A percentile compares a stretch with the other conserved stretches of the same genome.
Conservation (phyloP, 1,140 invertebrate genomes). For the Nixonia krombeini region DNA sequence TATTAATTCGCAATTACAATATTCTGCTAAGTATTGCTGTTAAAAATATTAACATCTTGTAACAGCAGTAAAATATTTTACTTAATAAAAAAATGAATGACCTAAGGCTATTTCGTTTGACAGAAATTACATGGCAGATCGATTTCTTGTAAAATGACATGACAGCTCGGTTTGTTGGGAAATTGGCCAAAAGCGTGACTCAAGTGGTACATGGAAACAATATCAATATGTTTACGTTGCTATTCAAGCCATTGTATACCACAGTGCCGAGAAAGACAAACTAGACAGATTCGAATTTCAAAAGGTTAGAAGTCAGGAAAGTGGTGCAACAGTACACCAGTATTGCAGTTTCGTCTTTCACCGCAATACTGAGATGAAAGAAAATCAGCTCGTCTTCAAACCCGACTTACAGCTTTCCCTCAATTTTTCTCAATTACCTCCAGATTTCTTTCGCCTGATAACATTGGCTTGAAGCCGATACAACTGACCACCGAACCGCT, state of each 20-base stretch:
- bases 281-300: conserved; percentile 13
- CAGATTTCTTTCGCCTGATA: not conserved
- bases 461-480: not conserved
- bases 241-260: too few relatives aligned
- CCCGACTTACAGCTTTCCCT: conserved; percentile 3
- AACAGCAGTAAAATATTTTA: too few relatives aligned
- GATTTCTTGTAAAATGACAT: too few relatives aligned
- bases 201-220: not conserved
- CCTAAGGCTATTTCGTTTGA: too few relatives aligned
- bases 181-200: not conserved
- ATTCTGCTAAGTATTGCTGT: too few relatives aligned
- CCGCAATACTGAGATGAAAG: conserved; percentile 20
- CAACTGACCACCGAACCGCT: too few relatives aligned
- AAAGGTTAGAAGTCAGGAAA: conserved; percentile 29
- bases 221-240: not conserved
- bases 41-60: too few relatives aligned
- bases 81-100: too few relatives aligned
- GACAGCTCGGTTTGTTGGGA: too few relatives aligned
- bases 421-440: conserved; percentile 13
- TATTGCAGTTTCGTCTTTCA: conserved; percentile 29
- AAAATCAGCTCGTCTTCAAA: conserved; percentile 15
- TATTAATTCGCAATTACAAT: too few relatives aligned
- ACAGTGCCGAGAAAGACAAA: conserved; percentile 10
- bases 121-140: too few relatives aligned
- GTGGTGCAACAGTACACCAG: conserved; percentile 23